Percentiles rank a stretch among this genome's conserved stretches.
Conservation (phyloP, 2,888 invertebrate species). For the Pecten maximus region DNA sequence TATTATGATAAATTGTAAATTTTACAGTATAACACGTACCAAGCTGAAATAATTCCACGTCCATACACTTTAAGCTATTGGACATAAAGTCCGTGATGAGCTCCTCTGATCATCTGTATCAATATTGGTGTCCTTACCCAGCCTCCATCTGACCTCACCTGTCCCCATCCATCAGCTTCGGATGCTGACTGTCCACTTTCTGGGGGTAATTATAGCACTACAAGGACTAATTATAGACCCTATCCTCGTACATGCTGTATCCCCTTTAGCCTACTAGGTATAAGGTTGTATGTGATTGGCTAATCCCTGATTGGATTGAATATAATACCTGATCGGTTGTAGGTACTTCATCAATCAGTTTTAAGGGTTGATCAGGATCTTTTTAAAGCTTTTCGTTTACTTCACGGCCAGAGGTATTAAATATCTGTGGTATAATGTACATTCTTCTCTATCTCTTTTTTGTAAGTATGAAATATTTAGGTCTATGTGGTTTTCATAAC, state of each 20-base stretch:
- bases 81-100: background rate
- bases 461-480: too few species aligned
- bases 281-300: conserved; percentile 6
- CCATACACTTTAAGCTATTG: background rate
- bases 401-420: background rate
- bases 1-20: too few species aligned
- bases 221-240: background rate
- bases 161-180: background rate
- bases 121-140: background rate
- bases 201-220: background rate
- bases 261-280: background rate
- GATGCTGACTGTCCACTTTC: background rate
- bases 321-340: background rate
- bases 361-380: background rate
- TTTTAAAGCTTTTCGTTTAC: background rate
- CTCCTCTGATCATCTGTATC: background rate
- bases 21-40: too few species aligned
- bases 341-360: background rate
- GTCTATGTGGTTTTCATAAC: too few species aligned
- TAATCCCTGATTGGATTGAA: conserved; percentile 23
- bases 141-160: background rate
- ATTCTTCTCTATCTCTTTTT: too few species aligned
- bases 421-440: too few species aligned
- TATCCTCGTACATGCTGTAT: background rate
- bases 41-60: background rate